Base-by-base conservation (phyloP, 1,140 invertebrate genomes). In the Euglossa dilemma region DNA sequence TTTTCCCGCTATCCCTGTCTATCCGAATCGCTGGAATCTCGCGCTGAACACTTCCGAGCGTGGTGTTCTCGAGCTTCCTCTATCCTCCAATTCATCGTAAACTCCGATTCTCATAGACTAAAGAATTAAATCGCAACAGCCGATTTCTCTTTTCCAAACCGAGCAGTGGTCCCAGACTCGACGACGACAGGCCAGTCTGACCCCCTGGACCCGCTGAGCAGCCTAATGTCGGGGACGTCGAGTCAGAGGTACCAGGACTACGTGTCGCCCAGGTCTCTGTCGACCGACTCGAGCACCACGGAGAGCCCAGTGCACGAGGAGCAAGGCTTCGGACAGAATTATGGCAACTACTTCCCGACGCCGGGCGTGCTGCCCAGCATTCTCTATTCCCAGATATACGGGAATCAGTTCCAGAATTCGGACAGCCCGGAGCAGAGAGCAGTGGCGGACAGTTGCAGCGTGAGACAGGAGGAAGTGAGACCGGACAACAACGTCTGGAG, bases 241-340 rank as follows among this genome's bases (percentile, higher is more conserved):
- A 91, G 84, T 16, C 94, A 94, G 64, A 92, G 93, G 87, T 94
- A 94, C 82, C 93, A 94, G 50, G 93, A 94, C 50, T 94, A 94
- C 87, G 94, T 95, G 9, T 95, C 94, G 0, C 96, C 97, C 0
- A 94, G 97, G 43, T 97, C 97, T 5, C 90, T 98, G 36, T 97
- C 97, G 72, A 97, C 97, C 86, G 97, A 97, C 88, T 97, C 97
- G n/a, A 97, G 97, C 20, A 96, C 97, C 81, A 97, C 97, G 2
- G 97, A 97, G 90, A 97, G 97, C 28, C 97, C 97, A 2, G 97
- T 97, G 3, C 97, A 97, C 93, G 97, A 97, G 90, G 97, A 97
- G 84, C 94, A 93, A 71, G 91, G 91, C 50, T 95, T 96, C 67
- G 95, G 95, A 0, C 96, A 96, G 85, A 96, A 96, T 71, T 95